Base-by-base conservation (phyloP, 1,140 invertebrate species). In the Leucophenga varia region DNA sequence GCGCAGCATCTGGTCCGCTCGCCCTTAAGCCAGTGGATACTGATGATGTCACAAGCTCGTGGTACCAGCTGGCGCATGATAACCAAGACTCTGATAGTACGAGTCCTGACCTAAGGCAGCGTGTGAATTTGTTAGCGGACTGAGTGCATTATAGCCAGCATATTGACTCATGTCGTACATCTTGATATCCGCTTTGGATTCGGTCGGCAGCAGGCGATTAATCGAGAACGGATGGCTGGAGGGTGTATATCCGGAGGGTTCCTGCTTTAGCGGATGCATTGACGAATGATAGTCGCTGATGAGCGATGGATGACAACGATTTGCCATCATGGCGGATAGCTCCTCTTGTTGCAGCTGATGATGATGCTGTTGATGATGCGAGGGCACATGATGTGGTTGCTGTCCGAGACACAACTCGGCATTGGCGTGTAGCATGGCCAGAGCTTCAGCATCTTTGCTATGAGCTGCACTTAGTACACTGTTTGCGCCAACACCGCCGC, bases 221-320 rank as follows among this genome's bases (percentile, higher is more conserved):
- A 97, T 96, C 72, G 91, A 93, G 78, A 96, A 97, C 1, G 94
- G 93, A 75, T 95, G 90, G 71, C 82, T 87, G 45, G 88, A 86
- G 7, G 88, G 83, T 21, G 87, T 86, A 59, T 88, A 90, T 44
- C 80, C 80, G n/a, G 84, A 84, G 9, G 83, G 76, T 19, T 87
- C 85, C 70, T 91, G 88, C 73, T 90, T 88, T 73, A 90, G 89
- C 60, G 90, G 77, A 52, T 85, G 86, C 41, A 83, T 81, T 72
- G 82, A 74, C 65, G 79, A 78, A 63, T 86, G 80, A 43, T 82
- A 82, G 39, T 78, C 78, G 37, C 79, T 78, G 25, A 79, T 77
- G 32, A 81, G 76, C 13, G 78, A 76, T 36, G 82, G 84, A 44
- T 85, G 79, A 52, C 81, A 84, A 3, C 83, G 71, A 12, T 81